phyloP scores from a whole-genome alignment of 2,797 vertebrate species.

The Enteromius argenteus region DNA sequence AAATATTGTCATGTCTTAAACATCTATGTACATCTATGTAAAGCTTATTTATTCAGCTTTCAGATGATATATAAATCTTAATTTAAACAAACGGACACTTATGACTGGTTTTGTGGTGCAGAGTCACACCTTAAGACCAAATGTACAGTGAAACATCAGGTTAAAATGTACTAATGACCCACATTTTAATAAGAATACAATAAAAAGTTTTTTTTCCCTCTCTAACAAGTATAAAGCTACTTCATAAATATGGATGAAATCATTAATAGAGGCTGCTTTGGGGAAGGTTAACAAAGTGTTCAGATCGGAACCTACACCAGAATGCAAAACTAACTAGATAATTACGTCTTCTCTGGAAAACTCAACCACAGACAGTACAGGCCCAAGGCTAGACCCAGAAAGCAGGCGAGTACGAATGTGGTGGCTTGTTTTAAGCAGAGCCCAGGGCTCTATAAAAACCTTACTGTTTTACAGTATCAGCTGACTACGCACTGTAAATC shows the following conservation, averaged over 20 bases:
- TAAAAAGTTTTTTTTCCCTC: constrained; percentile 31
- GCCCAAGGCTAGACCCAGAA: constrained; percentile 50
- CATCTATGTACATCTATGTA: too few species aligned
- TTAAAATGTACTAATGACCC: constrained; percentile 45
- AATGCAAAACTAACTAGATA: constrained; percentile 55
- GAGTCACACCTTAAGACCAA: constrained; percentile 21
- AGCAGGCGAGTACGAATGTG: constrained; percentile 42
- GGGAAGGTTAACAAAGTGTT: constrained; percentile 59
- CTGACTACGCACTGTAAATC: constrained; percentile 58
- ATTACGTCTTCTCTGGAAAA: constrained; percentile 43
- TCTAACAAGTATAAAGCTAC: constrained; percentile 41
- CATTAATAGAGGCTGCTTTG: constrained; percentile 58
- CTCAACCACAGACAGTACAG: constrained; percentile 46
- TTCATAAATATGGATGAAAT: constrained; percentile 62
- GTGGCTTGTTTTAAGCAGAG: constrained; percentile 34
- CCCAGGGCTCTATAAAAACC: constrained; percentile 55
- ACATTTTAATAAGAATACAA: constrained; percentile 49
- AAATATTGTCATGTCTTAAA: too few species aligned
- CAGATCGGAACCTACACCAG: constrained; percentile 48
- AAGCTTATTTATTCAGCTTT: too few species aligned
- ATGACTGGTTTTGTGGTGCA: too few species aligned
- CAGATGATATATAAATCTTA: too few species aligned
- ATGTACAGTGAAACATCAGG: constrained; percentile 50
- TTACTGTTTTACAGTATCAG: constrained; percentile 55
- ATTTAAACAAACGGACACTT: too few species aligned